A percentile compares a stretch with the other conserved stretches of the same genome.
These are phyloP conservation scores for Pemphredon lugubris DNA, from an alignment of 2,888 invertebrate species.

Conservation along the genomic window DNA sequence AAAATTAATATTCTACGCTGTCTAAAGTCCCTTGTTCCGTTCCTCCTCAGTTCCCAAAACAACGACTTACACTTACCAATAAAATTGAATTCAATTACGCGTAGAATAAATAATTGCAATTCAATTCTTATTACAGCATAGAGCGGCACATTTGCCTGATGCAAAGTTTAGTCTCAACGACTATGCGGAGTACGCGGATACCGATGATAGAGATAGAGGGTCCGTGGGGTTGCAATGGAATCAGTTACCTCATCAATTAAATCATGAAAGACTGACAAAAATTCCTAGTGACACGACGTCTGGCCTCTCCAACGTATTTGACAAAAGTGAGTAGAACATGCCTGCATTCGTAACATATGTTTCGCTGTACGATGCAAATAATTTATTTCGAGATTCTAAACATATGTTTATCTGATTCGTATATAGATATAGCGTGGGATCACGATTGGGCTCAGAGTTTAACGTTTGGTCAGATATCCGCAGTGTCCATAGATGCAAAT, in stretches of 20 bases:
- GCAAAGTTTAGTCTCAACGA: slow-evolving; percentile 63
- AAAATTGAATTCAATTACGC: no score
- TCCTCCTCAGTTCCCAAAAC: no score
- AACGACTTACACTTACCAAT: no score
- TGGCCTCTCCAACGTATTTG: slow-evolving; percentile 52
- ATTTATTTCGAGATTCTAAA: slow-evolving; percentile 1
- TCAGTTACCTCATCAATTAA: slow-evolving; percentile 42
- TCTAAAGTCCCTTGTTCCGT: no score
- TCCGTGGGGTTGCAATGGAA: slow-evolving; percentile 52
- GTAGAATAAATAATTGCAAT: no score
- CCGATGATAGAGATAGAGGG: slow-evolving; percentile 67
- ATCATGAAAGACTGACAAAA: slow-evolving; percentile 28
- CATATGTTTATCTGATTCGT: slow-evolving; percentile 13
- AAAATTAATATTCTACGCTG: no score
- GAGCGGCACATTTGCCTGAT: slow-evolving; percentile 55
- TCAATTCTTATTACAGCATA: slow-evolving; percentile 27
- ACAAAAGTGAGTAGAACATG: slow-evolving; percentile 69
- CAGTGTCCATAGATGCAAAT: slow-evolving; percentile 88
- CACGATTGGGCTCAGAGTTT: slow-evolving; percentile 64
- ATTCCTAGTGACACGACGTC: slow-evolving; percentile 16
- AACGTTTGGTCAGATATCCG: slow-evolving; percentile 89
- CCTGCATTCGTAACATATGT: background rate
- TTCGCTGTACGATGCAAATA: background rate
- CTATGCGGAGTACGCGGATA: slow-evolving; percentile 69
- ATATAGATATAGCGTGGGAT: slow-evolving; percentile 67